Evolutionary conservation across 1,140 invertebrate genomes (phyloP), one percentile per base, ranked within the genome.

Genomic region (Bemisia tabaci): DNA sequence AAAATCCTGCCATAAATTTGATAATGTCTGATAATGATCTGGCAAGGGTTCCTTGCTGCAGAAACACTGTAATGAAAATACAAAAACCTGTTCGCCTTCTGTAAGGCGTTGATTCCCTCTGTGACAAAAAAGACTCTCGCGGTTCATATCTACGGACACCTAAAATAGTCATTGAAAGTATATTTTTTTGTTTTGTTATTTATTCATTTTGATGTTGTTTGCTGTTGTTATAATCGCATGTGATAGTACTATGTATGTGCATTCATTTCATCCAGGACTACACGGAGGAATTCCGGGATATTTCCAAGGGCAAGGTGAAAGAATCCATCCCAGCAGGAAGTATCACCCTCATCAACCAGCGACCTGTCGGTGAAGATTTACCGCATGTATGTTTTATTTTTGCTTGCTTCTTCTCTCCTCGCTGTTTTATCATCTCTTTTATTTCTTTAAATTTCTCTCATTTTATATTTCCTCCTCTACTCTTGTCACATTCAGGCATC

Each of bases 311-410:
- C 76, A 94, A 91, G 81, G 90, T 89, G 71, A 94, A 94, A 84
- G 90, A 92, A 79, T 85, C 90, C 71, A 82, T 92, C 73, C 89
- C 90, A 68, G 90, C 93, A 72, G 91, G 91, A 68, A 90, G 89
- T 76, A 97, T 98, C 79, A 97, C 92, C 66, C 86, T 98, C 72
- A 94, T 98, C 79, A 94, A 95, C 84, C 94, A 97, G 78, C 87
- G 94, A 73, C 89, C 90, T 68, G 94, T 97, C 74, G 87, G 88
- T 79, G 92, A 95, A 81, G 93, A 96, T 82, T 83, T 94, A 84
- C 33, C 33, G 33, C 91, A 93, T 88, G 90, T 92, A 89, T 74
- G 75, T 76, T 78, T 78, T 75, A 67, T 67, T 39, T 65, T 65
- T 26, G 65, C 33, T 63, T 66, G n/a, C 60, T 61, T 61, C 11